Evolutionary conservation across 2,113 vertebrate species (phyloP).

Genomic region (Porphyrio hochstetteri): DNA sequence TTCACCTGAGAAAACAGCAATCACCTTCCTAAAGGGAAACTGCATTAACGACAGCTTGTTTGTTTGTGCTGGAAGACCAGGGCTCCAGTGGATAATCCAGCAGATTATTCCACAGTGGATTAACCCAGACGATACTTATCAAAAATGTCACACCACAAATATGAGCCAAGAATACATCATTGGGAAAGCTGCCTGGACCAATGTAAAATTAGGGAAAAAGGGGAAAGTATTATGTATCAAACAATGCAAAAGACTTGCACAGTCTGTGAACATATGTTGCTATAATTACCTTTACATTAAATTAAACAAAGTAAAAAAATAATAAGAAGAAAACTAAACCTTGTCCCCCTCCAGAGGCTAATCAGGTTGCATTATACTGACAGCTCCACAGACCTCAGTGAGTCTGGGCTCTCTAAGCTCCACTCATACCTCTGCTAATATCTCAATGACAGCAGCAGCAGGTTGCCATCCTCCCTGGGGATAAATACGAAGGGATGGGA

Average conservation of each 20-base stretch:
- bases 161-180: neutral
- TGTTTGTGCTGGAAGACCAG: neutral
- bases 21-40: neutral
- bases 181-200: constrained; percentile 6
- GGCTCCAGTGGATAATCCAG: neutral
- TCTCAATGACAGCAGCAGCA: neutral
- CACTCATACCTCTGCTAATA: neutral
- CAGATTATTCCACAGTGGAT: constrained; percentile 29
- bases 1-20: neutral
- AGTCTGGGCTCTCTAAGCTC: neutral
- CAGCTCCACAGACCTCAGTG: neutral
- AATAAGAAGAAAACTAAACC: neutral
- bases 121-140: constrained; percentile 25
- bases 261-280: neutral
- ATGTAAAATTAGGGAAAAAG: neutral
- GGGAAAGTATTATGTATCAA: neutral
- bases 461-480: neutral
- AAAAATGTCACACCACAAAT: constrained; percentile 29
- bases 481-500: neutral
- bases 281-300: neutral
- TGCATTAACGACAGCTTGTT: neutral
- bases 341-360: neutral
- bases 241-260: neutral
- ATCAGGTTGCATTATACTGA: neutral
- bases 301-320: neutral